A percentile compares a stretch with the other conserved stretches of the same genome.
These are phyloP conservation scores for Dyspetes luteomarginatus DNA, from an alignment of 2,888 invertebrate genomes.

Conservation along the genomic window DNA sequence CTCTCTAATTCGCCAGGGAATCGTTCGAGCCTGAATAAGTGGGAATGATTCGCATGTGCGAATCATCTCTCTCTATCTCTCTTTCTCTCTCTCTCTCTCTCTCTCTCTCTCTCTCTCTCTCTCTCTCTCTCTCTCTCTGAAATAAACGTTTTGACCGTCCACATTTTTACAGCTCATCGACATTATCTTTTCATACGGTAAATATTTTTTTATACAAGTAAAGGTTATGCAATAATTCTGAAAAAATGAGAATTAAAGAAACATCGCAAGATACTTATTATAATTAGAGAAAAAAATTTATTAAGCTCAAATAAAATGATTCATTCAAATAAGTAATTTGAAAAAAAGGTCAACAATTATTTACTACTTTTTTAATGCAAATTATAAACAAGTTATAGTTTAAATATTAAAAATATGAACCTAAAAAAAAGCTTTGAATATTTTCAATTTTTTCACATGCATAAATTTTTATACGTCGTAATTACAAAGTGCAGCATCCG, in stretches of 20 bases:
- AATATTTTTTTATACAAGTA: background rate
- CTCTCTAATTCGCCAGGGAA: conserved; percentile 33
- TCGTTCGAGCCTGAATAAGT: conserved; percentile 27
- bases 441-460: background rate
- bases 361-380: too few species aligned
- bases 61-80: too few species aligned
- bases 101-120: background rate
- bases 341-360: too few species aligned
- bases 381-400: too few species aligned
- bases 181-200: background rate
- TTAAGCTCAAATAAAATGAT: too few species aligned
- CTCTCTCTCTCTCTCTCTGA: background rate
- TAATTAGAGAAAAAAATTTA: too few species aligned
- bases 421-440: background rate
- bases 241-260: background rate
- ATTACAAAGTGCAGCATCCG: conserved; percentile 9
- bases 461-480: conserved; percentile 7
- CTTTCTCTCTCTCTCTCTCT: background rate
- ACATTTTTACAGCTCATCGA: background rate
- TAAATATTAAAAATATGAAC: too few species aligned
- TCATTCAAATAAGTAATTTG: too few species aligned
- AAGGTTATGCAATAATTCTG: too few species aligned
- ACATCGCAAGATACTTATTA: too few species aligned
- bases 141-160: conserved; percentile 3
- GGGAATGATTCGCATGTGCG: too few species aligned